Percentiles rank a stretch among this genome's conserved stretches.
phyloP scores from a whole-genome alignment of 2,888 invertebrate species.

The Himalopsyche kuldschensis region DNA sequence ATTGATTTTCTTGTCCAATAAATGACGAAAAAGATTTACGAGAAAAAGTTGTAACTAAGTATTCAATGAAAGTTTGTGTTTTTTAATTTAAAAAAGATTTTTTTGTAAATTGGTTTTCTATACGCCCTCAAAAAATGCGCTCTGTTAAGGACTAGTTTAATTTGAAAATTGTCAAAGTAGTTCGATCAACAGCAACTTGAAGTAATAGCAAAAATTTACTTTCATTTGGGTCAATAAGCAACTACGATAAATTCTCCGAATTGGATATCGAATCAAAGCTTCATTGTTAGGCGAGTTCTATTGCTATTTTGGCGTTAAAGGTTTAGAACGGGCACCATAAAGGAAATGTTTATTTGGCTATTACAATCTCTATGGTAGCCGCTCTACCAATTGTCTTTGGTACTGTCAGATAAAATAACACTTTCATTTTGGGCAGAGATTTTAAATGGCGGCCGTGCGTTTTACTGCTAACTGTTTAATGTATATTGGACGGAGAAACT shows the following conservation, averaged over 20 bases:
- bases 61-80: no score
- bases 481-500: no score
- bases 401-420: not conserved
- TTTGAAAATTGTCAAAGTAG: no score
- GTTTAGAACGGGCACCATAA: not conserved
- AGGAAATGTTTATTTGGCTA: not conserved
- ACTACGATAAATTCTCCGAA: not conserved
- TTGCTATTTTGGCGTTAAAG: not conserved
- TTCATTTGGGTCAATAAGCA: not conserved
- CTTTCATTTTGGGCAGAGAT: not conserved
- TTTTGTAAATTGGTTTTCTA: no score
- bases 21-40: no score
- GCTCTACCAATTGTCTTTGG: not conserved
- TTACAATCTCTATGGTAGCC: not conserved
- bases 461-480: not conserved
- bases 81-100: no score
- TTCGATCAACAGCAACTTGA: no score
- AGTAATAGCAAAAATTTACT: no score
- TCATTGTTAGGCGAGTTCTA: not conserved
- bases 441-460: not conserved
- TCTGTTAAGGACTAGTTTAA: no score
- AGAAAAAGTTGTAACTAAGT: no score
- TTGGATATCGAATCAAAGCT: not conserved
- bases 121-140: no score
- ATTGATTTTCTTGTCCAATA: no score